Percentiles rank a stretch among this genome's conserved stretches.
phyloP scores from a whole-genome alignment of 1,140 invertebrate genomes.

The Stegodyphus mimosarum region DNA sequence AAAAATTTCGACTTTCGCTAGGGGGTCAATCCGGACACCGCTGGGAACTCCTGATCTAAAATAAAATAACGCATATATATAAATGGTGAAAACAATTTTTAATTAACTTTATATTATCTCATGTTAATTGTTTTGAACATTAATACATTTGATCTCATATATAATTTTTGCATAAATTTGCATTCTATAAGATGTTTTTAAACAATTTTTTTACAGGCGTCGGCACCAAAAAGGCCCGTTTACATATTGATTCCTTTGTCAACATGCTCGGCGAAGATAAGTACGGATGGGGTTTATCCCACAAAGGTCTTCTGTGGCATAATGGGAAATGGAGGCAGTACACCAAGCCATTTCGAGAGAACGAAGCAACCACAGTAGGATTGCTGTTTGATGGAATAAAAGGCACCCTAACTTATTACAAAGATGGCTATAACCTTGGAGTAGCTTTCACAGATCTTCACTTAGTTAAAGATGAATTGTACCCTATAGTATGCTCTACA shows the following conservation, averaged over 20 bases:
- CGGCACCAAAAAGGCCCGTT: slow-evolving; percentile 74
- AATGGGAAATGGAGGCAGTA: slow-evolving; percentile 74
- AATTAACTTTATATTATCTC: background rate
- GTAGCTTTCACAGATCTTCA: slow-evolving; percentile 71
- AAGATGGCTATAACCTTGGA: slow-evolving; percentile 76
- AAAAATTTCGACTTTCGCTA: too few relatives aligned
- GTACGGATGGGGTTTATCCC: slow-evolving; percentile 79
- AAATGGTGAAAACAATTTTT: too few relatives aligned
- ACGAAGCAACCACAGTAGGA: slow-evolving; percentile 76
- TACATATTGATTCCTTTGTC: slow-evolving; percentile 77
- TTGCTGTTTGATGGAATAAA: slow-evolving; percentile 76
- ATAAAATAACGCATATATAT: too few relatives aligned
- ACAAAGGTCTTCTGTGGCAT: slow-evolving; percentile 81
- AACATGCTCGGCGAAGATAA: slow-evolving; percentile 79
- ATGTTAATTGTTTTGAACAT: background rate
- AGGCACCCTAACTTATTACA: slow-evolving; percentile 80
- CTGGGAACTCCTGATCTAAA: too few relatives aligned
- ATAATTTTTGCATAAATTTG: background rate
- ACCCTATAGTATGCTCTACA: slow-evolving; percentile 79
- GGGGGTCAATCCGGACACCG: too few relatives aligned
- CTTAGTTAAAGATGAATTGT: slow-evolving; percentile 73
- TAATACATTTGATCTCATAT: too few relatives aligned
- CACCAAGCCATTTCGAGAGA: slow-evolving; percentile 78
- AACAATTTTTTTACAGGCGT: slow-evolving; percentile 68
- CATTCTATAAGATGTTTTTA: background rate